phyloP scores from a whole-genome alignment of 2,113 vertebrate genomes.

The Balaenoptera acutorostrata region DNA sequence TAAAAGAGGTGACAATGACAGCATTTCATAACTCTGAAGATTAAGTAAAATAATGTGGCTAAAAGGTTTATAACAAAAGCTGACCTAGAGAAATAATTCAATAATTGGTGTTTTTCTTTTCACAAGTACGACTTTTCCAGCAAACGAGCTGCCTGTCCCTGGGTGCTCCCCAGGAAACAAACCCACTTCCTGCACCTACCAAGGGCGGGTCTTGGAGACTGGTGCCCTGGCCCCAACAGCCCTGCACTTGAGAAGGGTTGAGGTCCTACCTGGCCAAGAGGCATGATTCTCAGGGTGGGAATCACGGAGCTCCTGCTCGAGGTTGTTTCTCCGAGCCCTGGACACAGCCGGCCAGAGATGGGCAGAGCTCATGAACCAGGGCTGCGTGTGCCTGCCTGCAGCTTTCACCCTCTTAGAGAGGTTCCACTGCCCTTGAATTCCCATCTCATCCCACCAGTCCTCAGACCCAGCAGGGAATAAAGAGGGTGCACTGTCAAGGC shows the following conservation, averaged over 20 bases:
- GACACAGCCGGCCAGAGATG: rapidly evolving
- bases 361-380: not conserved
- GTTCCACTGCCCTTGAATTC: rapidly evolving
- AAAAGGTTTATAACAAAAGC: not conserved
- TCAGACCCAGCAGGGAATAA: rapidly evolving
- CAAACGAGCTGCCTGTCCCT: no score
- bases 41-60: rapidly evolving
- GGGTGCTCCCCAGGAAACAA: not conserved
- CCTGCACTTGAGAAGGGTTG: rapidly evolving
- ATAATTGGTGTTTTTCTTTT: rapidly evolving
- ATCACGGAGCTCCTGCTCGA: rapidly evolving
- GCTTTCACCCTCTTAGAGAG: not conserved
- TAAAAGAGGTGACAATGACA: rapidly evolving
- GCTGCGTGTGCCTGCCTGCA: rapidly evolving
- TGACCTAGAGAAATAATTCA: not conserved
- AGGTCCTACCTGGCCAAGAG: not conserved
- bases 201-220: rapidly evolving
- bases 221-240: no score
- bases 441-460: rapidly evolving
- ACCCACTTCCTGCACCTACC: not conserved
- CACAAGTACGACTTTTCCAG: rapidly evolving
- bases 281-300: rapidly evolving
- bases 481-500: rapidly evolving
- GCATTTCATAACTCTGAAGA: not conserved
- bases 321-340: rapidly evolving